Conservation (phyloP, 2,113 vertebrate species). For the Tyrannus savana region DNA sequence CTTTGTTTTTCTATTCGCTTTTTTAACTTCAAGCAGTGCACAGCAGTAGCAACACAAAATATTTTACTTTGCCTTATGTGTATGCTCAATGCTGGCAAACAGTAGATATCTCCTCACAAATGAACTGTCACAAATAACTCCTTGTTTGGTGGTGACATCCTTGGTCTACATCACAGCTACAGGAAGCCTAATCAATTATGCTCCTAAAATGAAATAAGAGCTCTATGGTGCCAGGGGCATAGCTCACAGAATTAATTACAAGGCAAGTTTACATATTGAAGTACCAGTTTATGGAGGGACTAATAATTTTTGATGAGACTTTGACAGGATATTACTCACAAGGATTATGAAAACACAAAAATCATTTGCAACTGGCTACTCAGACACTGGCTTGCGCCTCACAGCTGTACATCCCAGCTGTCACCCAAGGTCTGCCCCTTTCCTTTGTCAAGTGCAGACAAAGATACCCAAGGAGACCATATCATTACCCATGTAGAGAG, state of each 20-base stretch:
- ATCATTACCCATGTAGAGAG: not conserved
- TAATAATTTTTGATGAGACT: slow-evolving; percentile 65
- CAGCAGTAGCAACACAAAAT: slow-evolving; percentile 15
- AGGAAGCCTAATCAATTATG: slow-evolving; percentile 61
- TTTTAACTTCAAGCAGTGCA: not conserved
- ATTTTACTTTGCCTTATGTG: slow-evolving; percentile 4
- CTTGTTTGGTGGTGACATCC: slow-evolving; percentile 39
- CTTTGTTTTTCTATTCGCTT: not conserved
- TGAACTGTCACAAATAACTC: slow-evolving; percentile 58
- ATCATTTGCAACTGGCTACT: slow-evolving; percentile 35
- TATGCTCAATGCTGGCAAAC: not conserved
- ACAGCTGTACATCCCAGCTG: not conserved
- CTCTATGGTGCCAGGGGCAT: slow-evolving; percentile 47
- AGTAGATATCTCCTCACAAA: slow-evolving; percentile 32
- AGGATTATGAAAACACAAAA: slow-evolving; percentile 60
- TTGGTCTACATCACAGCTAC: slow-evolving; percentile 47
- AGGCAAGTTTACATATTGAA: slow-evolving; percentile 67
- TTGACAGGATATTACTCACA: slow-evolving; percentile 59
- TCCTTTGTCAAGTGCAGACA: not conserved
- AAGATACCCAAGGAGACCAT: not conserved
- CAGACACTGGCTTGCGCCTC: not conserved
- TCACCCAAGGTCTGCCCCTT: not conserved
- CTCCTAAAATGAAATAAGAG: slow-evolving; percentile 65
- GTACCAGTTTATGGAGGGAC: slow-evolving; percentile 59
- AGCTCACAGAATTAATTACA: slow-evolving; percentile 71